Percentiles rank a stretch among this genome's conserved stretches.
These are phyloP conservation scores for Drosophila aff. DNA, from an alignment of 1,140 invertebrate species.

Conservation along the genomic window DNA sequence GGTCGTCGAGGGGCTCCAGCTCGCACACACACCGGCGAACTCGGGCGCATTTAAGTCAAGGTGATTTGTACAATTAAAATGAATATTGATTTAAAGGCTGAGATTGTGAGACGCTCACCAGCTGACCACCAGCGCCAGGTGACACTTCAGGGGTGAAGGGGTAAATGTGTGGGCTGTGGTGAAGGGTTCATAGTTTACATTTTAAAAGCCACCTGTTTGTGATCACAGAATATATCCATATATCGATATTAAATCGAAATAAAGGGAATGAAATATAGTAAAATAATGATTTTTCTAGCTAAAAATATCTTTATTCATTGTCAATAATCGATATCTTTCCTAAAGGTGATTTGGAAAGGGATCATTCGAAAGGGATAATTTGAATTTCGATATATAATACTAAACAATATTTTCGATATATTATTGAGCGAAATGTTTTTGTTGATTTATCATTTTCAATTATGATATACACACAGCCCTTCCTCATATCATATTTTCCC, in stretches of 20 bases:
- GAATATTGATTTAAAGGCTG: constrained; percentile 79
- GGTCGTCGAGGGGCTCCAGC: constrained; percentile 45
- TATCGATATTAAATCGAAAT: too few species aligned
- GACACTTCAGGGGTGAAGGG: constrained; percentile 31
- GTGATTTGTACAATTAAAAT: constrained; percentile 83
- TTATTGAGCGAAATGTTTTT: too few species aligned
- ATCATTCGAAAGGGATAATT: too few species aligned
- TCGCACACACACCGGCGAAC: constrained; percentile 10
- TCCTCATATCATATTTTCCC: too few species aligned
- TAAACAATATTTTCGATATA: too few species aligned
- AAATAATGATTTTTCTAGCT: too few species aligned
- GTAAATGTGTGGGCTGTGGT: constrained; percentile 25
- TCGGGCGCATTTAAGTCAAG: constrained; percentile 75
- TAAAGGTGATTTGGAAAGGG: too few species aligned
- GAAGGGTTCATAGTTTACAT: constrained; percentile 10
- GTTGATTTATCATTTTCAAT: too few species aligned
- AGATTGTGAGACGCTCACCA: constrained; percentile 48
- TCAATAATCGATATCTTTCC: too few species aligned
- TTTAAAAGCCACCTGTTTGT: neutral
- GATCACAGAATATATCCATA: neutral
- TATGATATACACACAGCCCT: too few species aligned
- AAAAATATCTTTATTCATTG: too few species aligned
- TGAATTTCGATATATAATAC: too few species aligned
- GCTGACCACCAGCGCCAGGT: constrained; percentile 14
- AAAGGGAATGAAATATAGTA: neutral